Base-by-base conservation (phyloP, 1,140 invertebrate genomes). In the Caenorhabditis remanei region DNA sequence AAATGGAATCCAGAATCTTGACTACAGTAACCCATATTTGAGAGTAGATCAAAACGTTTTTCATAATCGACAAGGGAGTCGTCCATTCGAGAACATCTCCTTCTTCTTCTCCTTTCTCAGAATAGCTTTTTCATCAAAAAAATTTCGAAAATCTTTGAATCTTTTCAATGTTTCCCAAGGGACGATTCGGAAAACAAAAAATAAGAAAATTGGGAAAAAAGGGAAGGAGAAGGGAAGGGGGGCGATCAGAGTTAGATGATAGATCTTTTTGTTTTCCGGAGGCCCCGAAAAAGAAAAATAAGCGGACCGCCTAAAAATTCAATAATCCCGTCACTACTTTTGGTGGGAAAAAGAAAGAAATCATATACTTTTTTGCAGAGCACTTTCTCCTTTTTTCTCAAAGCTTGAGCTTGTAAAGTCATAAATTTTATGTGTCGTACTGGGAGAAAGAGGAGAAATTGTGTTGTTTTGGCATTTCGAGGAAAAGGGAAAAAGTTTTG, bases 391-490 rank as follows among this genome's bases (percentile, higher is more conserved):
- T 32, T 32, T 32, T 32, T 32, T 32, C 46, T 71, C 6, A 6
- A 24, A 19, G 65, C 40, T 16, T 13, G 65, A 71, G 65, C 65
- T 71, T 71, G 65, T 43, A 71, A 71, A 71, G 13, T 71, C 65
- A 71, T 71, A 71, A 71, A 71, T 71, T 71, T 71, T 46, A 71
- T 71, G 65, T 71, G 65, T 71, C 65, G 65, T 43, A 71, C 65
- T 71, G 65, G 40, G 46, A 71, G 46, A 67, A 67, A 71, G 13
- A n/a, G 16, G 61, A 71, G 24, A 71, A 71, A 71, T 7, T 40
- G 65, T 71, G 65, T 71, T 71, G 41, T 71, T 71, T 46, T 71
- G 65, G 65, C 41, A 46, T 71, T 71, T 71, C 40, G 46, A 8
- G 9, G 65, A 71, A 53, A 53, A 11, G 13, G 24, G n/a, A 63